A percentile compares a stretch with the other conserved stretches of the same genome.
These are phyloP conservation scores for Xiphorhynchus erythropygius DNA, from an alignment of 2,797 vertebrate genomes.

Conservation along the genomic window DNA sequence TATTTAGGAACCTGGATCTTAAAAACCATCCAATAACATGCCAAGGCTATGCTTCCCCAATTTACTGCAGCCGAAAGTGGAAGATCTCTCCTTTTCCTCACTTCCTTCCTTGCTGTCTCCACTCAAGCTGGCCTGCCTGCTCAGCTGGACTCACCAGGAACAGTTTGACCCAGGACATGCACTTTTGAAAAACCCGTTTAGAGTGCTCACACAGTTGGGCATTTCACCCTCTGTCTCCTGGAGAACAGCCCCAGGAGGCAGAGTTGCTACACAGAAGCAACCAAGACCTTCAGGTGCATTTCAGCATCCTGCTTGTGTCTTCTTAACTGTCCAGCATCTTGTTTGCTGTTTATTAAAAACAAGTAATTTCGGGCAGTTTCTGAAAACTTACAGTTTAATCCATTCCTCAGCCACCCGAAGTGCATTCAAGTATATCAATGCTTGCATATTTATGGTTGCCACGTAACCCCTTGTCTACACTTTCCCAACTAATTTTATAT, in stretches of 20 bases:
- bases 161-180: neutral
- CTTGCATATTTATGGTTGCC: neutral
- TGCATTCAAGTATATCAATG: neutral
- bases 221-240: neutral
- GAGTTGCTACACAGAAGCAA: neutral
- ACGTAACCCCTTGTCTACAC: neutral
- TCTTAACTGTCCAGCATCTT: neutral
- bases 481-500: neutral
- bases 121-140: neutral
- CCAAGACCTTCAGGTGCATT: neutral
- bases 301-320: neutral
- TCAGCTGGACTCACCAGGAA: neutral
- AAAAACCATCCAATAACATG: neutral
- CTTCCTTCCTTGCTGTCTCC: neutral
- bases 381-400: neutral
- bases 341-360: neutral
- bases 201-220: neutral
- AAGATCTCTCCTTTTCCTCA: neutral
- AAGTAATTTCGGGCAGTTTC: neutral
- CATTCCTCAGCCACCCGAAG: neutral
- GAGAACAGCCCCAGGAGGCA: neutral
- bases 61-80: neutral
- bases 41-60: neutral
- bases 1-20: neutral
- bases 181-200: neutral